Conservation (phyloP, 2,888 invertebrate genomes). For the Cheilosia urbana region DNA sequence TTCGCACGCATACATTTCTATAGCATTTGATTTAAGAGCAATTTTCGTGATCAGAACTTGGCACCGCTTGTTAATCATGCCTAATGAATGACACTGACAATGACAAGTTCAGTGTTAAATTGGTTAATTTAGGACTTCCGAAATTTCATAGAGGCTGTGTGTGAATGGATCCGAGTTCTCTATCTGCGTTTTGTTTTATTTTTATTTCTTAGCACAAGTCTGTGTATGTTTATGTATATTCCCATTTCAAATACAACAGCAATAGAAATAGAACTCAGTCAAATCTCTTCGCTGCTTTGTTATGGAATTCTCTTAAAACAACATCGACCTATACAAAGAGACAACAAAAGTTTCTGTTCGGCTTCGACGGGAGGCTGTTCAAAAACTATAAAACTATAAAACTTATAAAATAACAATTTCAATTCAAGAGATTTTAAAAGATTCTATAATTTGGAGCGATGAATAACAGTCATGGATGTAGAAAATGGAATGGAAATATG, state of each 20-base stretch:
- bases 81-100: conserved; percentile 52
- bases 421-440: too few species aligned
- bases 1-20: conserved; percentile 24
- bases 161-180: conserved; percentile 6
- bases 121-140: conserved; percentile 53
- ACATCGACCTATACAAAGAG: neutral
- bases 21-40: conserved; percentile 26
- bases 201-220: neutral
- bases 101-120: conserved; percentile 49
- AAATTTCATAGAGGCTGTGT: conserved; percentile 4
- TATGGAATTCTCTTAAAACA: neutral
- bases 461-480: too few species aligned
- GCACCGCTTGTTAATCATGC: conserved; percentile 20
- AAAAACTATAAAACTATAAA: too few species aligned
- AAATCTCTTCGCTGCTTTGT: neutral
- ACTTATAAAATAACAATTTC: too few species aligned
- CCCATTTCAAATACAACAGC: neutral
- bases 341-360: neutral
- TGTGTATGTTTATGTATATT: neutral
- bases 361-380: too few species aligned
- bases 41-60: conserved; percentile 11
- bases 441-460: too few species aligned
- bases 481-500: too few species aligned
- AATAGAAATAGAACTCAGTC: neutral
- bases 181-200: neutral